Conservation (phyloP, 1,140 invertebrate genomes). For the Hesperophylax magnus region DNA sequence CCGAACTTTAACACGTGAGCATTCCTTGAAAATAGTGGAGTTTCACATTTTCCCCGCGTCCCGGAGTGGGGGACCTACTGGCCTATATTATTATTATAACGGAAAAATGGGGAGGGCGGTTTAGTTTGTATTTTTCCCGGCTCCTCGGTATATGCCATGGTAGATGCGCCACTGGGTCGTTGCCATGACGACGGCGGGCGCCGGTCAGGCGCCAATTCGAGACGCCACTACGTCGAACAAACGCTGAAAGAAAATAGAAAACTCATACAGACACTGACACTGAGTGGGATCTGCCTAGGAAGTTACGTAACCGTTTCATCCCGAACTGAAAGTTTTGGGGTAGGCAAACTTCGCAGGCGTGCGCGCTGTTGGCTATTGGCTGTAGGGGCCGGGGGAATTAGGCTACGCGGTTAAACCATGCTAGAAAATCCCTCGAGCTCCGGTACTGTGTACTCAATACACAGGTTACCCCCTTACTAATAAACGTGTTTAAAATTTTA, state of each 20-base stretch:
- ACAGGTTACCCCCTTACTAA: too few relatives aligned
- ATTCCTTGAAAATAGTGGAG: neutral
- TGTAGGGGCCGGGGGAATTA: neutral
- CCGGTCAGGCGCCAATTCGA: conserved; percentile 36
- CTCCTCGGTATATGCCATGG: neutral
- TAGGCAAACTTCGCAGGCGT: neutral
- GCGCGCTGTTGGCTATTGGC: neutral
- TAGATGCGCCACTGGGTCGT: conserved; percentile 44
- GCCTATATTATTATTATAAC: conserved; percentile 27
- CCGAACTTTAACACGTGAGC: conserved; percentile 2
- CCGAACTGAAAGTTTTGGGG: too few relatives aligned
- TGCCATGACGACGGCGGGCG: conserved; percentile 45
- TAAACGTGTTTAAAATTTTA: too few relatives aligned
- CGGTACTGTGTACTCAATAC: too few relatives aligned
- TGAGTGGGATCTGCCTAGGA: too few relatives aligned
- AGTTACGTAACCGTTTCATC: too few relatives aligned
- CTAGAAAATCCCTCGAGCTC: too few relatives aligned
- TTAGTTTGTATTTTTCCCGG: neutral
- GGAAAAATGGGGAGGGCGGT: neutral
- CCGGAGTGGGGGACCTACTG: neutral
- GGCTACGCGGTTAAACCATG: too few relatives aligned
- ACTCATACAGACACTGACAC: neutral
- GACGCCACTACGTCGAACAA: conserved; percentile 1
- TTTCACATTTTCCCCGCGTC: conserved; percentile 3
- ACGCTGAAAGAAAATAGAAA: conserved; percentile 9